Percentiles rank a stretch among this genome's conserved stretches.
Conservation (phyloP, 2,888 invertebrate species). For the Cataglyphis albicans region DNA sequence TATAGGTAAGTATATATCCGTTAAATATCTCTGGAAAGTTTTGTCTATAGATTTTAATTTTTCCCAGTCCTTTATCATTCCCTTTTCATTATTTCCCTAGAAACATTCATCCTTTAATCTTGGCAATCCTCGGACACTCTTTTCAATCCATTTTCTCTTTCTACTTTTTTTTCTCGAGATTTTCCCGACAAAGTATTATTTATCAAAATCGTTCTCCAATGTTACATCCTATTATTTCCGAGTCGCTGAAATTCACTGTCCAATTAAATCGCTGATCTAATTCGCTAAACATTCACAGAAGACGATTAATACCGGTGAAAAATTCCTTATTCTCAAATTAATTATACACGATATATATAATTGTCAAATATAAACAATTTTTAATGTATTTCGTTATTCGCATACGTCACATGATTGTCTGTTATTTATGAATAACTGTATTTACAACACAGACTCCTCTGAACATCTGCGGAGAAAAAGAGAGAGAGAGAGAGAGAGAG, state of each 20-base stretch:
- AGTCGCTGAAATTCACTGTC: neutral
- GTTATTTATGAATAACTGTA: neutral
- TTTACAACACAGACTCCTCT: neutral
- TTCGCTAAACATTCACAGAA: neutral
- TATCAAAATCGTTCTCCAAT: neutral
- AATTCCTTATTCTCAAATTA: neutral
- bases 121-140: neutral
- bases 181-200: slow-evolving; percentile 8
- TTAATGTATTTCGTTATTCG: neutral
- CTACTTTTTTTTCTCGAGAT: slow-evolving; percentile 6
- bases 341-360: neutral
- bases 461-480: slow-evolving; percentile 7
- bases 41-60: slow-evolving; percentile 39
- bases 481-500: neutral
- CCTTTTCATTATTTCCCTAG: slow-evolving; percentile 17
- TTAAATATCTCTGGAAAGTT: slow-evolving; percentile 35
- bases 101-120: slow-evolving; percentile 8
- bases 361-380: neutral
- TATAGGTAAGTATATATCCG: neutral
- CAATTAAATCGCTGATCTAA: neutral
- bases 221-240: neutral
- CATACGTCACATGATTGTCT: neutral
- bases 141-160: neutral
- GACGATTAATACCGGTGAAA: neutral
- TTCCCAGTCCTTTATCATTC: neutral